Conservation (phyloP, 2,888 invertebrate species). For the Urechis unicinctus region DNA sequence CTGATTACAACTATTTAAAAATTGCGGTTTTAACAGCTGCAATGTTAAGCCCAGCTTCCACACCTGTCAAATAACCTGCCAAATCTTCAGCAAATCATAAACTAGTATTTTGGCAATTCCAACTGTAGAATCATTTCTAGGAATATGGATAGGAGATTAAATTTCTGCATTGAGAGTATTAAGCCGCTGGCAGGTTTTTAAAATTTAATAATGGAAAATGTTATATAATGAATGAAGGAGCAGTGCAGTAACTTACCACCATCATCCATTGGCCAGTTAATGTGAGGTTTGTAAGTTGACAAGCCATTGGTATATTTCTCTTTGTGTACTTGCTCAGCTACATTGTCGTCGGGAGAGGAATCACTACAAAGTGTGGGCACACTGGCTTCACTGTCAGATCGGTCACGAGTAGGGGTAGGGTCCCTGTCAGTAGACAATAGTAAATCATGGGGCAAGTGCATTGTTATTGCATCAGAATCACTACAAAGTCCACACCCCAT, state of each 20-base stretch:
- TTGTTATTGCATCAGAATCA: background rate
- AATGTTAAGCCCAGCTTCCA: no score
- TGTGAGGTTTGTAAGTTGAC: background rate
- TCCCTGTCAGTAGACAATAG: no score
- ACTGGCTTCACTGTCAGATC: background rate
- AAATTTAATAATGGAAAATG: background rate
- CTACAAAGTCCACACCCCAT: no score
- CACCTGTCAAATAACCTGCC: no score
- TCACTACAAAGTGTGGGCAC: background rate
- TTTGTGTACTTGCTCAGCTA: background rate
- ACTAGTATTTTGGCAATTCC: no score
- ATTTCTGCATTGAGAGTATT: no score
- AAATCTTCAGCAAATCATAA: no score
- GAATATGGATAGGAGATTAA: no score
- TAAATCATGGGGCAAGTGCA: background rate
- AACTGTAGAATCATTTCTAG: no score
- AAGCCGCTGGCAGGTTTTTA: no score
- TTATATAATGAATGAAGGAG: background rate
- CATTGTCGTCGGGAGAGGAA: background rate
- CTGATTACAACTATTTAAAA: no score
- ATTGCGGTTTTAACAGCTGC: no score
- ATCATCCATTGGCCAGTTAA: background rate
- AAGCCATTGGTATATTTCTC: background rate
- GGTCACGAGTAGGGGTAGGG: background rate
- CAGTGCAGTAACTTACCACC: background rate